Percentiles rank a stretch among this genome's conserved stretches.
phyloP scores from a whole-genome alignment of 1,140 invertebrate species.

The Leptopilina boulardi region DNA sequence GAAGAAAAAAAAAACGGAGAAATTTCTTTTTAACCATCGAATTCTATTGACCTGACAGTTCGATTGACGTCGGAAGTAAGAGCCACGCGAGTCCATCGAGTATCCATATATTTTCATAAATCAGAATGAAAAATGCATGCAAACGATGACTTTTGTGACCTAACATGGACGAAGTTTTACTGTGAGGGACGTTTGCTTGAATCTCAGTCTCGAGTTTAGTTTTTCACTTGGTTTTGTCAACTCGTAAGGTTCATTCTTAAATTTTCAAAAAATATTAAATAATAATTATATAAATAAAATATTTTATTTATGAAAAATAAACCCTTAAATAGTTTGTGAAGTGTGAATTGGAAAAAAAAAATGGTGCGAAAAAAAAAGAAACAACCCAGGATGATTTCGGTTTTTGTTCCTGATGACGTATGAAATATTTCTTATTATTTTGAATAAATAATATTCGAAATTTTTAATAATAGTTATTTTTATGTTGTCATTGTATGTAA shows the following conservation, averaged over 20 bases:
- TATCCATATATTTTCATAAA: constrained; percentile 74
- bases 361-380: constrained; percentile 72
- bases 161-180: constrained; percentile 48
- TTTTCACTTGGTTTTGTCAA: constrained; percentile 56
- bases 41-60: constrained; percentile 41
- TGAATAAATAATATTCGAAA: too few relatives aligned
- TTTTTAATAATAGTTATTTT: too few relatives aligned
- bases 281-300: too few relatives aligned
- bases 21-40: constrained; percentile 37
- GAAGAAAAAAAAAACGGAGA: background rate
- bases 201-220: constrained; percentile 39
- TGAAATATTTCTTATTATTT: constrained; percentile 45
- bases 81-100: constrained; percentile 49
- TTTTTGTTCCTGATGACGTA: constrained; percentile 72
- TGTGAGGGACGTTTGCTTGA: constrained; percentile 42
- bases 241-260: constrained; percentile 51
- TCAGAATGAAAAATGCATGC: constrained; percentile 69
- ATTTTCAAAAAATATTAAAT: constrained; percentile 53
- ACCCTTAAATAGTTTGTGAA: too few relatives aligned
- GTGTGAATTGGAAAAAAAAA: constrained; percentile 24
- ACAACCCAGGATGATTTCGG: constrained; percentile 68
- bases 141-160: constrained; percentile 69
- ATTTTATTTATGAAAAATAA: too few relatives aligned
- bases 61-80: constrained; percentile 46
- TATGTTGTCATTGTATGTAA: too few relatives aligned